Conservation (phyloP, 2,113 vertebrate genomes). For the Edolisoma coerulescens region DNA sequence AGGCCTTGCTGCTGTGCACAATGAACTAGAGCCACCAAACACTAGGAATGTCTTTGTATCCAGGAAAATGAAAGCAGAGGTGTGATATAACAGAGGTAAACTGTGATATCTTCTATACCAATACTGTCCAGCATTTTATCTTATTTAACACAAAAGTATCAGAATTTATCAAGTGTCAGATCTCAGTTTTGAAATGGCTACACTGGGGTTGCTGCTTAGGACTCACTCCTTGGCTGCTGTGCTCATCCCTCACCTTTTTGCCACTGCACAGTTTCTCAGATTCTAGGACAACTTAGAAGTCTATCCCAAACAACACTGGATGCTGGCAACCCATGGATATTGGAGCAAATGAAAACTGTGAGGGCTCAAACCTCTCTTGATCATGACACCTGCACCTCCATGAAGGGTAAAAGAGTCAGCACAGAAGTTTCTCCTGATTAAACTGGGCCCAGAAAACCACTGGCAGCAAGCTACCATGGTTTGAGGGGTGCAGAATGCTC, state of each 20-base stretch:
- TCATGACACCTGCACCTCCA: not conserved
- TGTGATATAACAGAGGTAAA: not conserved
- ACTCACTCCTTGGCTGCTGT: not conserved
- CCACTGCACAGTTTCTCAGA: not conserved
- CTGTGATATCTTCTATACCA: not conserved
- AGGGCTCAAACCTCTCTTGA: not conserved
- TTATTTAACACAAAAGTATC: not conserved
- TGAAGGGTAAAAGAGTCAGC: not conserved
- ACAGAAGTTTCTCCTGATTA: not conserved
- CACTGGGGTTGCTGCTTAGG: not conserved
- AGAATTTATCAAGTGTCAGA: not conserved
- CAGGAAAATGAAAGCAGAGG: not conserved
- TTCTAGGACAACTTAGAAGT: not conserved
- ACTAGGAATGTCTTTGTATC: not conserved
- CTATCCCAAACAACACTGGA: not conserved
- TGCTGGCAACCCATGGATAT: not conserved
- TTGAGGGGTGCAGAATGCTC: not conserved
- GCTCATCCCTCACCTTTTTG: not conserved
- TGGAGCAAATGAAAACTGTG: not conserved
- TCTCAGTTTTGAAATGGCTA: not conserved
- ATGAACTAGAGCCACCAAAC: not conserved
- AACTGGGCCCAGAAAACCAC: not conserved
- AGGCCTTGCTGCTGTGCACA: not conserved
- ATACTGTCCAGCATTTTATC: not conserved
- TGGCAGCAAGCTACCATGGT: not conserved